Evolutionary conservation across 2,888 invertebrate genomes (phyloP).

Genomic region (Trilocha varians): DNA sequence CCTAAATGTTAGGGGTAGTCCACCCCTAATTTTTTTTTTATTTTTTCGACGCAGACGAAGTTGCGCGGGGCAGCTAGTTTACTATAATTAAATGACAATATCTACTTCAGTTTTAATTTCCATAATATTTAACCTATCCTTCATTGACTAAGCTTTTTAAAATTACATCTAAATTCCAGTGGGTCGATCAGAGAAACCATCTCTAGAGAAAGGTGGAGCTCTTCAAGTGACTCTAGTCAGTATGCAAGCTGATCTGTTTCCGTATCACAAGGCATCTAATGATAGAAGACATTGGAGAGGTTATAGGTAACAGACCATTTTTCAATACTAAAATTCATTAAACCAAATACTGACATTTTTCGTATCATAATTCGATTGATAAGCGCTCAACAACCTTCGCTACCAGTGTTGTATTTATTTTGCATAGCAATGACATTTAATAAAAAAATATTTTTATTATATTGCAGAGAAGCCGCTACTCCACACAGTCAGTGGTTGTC

Average conservation of each 20-base stretch:
- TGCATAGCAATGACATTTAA: neutral
- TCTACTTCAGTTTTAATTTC: no score
- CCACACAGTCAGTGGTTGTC: slow-evolving; percentile 91
- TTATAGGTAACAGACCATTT: no score
- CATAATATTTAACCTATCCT: no score
- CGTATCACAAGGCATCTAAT: slow-evolving; percentile 93
- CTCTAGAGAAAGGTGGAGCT: slow-evolving; percentile 91
- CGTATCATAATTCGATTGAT: neutral
- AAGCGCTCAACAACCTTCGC: neutral
- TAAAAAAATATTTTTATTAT: neutral
- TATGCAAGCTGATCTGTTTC: slow-evolving; percentile 95
- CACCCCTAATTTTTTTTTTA: no score
- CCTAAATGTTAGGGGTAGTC: no score
- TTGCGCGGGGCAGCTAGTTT: no score
- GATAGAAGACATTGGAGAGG: slow-evolving; percentile 93
- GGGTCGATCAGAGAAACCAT: slow-evolving; percentile 88
- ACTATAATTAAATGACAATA: no score
- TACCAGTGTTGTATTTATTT: neutral
- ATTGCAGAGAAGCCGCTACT: slow-evolving; percentile 79
- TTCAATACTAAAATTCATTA: no score
- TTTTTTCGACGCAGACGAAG: no score
- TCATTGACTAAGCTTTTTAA: no score
- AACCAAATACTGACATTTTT: neutral
- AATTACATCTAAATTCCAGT: no score
- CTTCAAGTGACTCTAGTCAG: slow-evolving; percentile 91